Conservation (phyloP, 1,140 invertebrate species). For the Phymastichus coffea region DNA sequence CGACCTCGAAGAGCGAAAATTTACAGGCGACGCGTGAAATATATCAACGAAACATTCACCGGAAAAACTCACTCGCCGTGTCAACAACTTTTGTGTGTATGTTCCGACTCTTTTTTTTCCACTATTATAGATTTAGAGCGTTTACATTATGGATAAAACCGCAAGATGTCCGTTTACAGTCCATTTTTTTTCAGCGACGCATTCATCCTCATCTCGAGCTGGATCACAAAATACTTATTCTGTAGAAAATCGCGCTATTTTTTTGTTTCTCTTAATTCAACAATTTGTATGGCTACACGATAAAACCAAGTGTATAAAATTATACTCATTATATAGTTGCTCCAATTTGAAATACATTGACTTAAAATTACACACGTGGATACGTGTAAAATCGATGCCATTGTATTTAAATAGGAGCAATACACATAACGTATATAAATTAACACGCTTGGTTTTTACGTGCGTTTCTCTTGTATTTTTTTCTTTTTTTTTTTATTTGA, state of each 20-base stretch:
- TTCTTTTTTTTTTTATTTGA: conserved; percentile 21
- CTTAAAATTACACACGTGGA: too few species aligned
- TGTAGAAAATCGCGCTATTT: conserved; percentile 20
- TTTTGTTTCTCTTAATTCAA: conserved; percentile 4
- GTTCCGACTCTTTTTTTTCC: neutral
- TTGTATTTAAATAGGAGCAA: too few species aligned
- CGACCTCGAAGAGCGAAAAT: too few species aligned
- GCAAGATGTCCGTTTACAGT: neutral
- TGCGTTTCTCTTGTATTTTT: too few species aligned
- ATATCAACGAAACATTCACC: conserved; percentile 2
- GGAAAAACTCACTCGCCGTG: too few species aligned
- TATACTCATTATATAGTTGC: too few species aligned
- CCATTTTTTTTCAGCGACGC: neutral
- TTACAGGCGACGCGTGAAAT: neutral
- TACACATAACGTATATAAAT: too few species aligned
- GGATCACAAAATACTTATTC: conserved; percentile 25
- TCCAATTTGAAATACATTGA: too few species aligned
- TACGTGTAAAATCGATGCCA: too few species aligned
- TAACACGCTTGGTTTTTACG: too few species aligned
- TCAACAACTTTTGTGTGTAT: conserved; percentile 16
- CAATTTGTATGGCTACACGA: too few species aligned
- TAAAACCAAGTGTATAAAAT: too few species aligned
- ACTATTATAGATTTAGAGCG: neutral
- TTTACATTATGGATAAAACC: conserved; percentile 24
- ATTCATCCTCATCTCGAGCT: neutral